Evolutionary conservation across 2,888 invertebrate genomes (phyloP).

Genomic region (Chaetogeoica ovagalla): DNA sequence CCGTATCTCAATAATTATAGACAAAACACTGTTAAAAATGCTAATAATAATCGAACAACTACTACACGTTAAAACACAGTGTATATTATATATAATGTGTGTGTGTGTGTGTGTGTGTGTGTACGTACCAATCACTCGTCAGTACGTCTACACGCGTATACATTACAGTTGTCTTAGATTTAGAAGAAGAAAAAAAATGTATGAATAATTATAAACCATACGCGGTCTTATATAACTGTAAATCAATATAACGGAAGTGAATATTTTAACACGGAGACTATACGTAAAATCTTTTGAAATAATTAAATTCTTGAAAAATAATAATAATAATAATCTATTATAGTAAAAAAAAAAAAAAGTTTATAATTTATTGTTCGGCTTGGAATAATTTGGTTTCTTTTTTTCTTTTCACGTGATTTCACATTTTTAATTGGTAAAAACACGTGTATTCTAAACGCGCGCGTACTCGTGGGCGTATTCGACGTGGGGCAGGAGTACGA

Average conservation of each 20-base stretch:
- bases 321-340: too few species aligned
- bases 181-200: neutral
- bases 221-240: neutral
- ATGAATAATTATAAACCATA: neutral
- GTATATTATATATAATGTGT: too few species aligned
- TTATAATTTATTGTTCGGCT: too few species aligned
- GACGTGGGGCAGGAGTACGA: too few species aligned
- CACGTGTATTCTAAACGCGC: too few species aligned
- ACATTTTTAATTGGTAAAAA: too few species aligned
- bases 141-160: neutral
- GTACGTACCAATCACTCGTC: neutral
- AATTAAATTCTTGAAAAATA: too few species aligned
- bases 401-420: too few species aligned
- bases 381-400: too few species aligned
- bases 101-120: too few species aligned
- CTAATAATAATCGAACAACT: slow-evolving; percentile 10
- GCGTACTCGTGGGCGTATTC: too few species aligned
- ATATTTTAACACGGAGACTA: neutral
- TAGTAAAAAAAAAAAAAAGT: too few species aligned
- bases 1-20: neutral
- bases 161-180: neutral
- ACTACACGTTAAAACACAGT: neutral
- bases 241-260: neutral
- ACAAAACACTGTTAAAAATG: neutral
- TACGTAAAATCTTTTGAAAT: neutral